phyloP scores from a whole-genome alignment of 2,113 vertebrate species.

The Ia io region DNA sequence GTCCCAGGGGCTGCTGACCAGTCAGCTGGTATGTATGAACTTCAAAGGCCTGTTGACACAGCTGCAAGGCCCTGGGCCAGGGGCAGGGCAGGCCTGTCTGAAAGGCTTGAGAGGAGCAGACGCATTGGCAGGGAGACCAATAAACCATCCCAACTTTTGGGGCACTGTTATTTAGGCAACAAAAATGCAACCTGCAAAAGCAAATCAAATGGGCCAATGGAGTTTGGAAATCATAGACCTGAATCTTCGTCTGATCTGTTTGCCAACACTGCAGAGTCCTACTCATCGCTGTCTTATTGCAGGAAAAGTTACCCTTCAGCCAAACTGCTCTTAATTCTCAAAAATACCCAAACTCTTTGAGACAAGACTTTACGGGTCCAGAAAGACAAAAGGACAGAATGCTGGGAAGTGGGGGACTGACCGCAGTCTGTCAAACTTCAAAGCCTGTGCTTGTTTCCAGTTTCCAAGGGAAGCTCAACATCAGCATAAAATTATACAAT shows the following conservation, averaged over 20 bases:
- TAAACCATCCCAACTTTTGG: not conserved
- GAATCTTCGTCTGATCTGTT: not conserved
- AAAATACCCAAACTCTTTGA: not conserved
- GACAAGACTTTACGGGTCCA: not conserved
- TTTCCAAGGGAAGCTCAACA: not conserved
- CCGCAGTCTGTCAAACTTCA: not conserved
- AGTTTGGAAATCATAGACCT: not conserved
- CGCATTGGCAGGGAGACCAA: not conserved
- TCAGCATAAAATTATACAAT: not conserved
- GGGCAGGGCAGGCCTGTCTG: not conserved
- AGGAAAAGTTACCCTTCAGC: not conserved
- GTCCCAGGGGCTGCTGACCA: slow-evolving; percentile 1
- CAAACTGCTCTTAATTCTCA: slow-evolving; percentile 23
- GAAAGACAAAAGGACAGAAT: slow-evolving; percentile 8
- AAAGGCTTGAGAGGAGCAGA: not conserved
- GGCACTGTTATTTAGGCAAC: not conserved
- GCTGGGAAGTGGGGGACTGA: not conserved
- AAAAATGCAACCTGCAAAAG: not conserved
- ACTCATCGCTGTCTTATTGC: not conserved
- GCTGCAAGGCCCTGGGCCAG: not conserved
- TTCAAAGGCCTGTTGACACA: slow-evolving; percentile 54
- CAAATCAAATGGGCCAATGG: not conserved
- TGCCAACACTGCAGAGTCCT: not conserved
- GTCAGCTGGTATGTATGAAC: not conserved
- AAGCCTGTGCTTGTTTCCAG: not conserved